These are phyloP conservation scores for Charaxes varanes DNA, from an alignment of 1,140 invertebrate species.

Conservation along the genomic window DNA sequence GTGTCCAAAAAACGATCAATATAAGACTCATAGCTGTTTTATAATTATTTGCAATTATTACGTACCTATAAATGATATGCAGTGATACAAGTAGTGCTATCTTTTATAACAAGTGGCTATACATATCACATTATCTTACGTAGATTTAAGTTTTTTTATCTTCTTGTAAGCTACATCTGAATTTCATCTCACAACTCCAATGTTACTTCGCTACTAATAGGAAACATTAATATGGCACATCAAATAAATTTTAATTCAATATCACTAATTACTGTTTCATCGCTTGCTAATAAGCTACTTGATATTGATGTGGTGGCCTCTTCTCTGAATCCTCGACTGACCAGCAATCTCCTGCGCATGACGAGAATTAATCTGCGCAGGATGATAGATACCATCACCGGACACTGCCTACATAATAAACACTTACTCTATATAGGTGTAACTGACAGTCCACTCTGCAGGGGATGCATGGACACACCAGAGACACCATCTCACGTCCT, in stretches of 20 bases:
- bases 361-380: too few species aligned
- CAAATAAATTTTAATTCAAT: conserved; percentile 42
- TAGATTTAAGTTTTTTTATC: conserved; percentile 54
- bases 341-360: too few species aligned
- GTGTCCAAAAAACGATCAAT: conserved; percentile 2
- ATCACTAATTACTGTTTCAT: too few species aligned
- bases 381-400: too few species aligned
- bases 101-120: conserved; percentile 65
- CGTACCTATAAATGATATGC: conserved; percentile 59
- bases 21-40: conserved; percentile 6
- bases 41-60: conserved; percentile 8
- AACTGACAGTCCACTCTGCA: too few species aligned
- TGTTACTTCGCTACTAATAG: conserved; percentile 46
- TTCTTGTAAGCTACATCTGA: conserved; percentile 52
- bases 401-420: too few species aligned
- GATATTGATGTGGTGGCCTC: too few species aligned
- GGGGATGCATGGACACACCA: too few species aligned
- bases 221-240: conserved; percentile 56
- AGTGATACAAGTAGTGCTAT: conserved; percentile 51
- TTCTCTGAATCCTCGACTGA: too few species aligned
- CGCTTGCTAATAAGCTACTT: too few species aligned
- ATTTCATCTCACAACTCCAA: conserved; percentile 63
- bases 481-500: too few species aligned
- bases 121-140: conserved; percentile 71
- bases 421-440: too few species aligned